Conservation (phyloP, 2,888 invertebrate genomes). For the Plagiodera versicolora region DNA sequence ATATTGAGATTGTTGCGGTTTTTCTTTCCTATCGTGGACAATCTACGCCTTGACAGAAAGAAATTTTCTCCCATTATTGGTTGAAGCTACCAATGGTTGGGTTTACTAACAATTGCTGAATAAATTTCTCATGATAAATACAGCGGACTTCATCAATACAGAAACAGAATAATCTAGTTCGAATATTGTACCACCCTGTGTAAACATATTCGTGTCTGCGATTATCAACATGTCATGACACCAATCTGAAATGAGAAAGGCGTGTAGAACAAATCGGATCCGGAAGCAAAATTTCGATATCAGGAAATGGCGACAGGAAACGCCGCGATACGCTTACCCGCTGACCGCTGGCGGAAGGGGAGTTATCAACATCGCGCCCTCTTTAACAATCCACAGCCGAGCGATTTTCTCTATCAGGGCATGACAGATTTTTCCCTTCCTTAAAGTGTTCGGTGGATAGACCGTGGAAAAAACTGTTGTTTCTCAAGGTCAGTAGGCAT, state of each 20-base stretch:
- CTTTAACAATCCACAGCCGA: conserved; percentile 16
- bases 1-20: no score
- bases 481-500: no score
- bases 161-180: no score
- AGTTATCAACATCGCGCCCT: conserved; percentile 33
- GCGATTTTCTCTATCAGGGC: conserved; percentile 19
- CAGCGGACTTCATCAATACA: no score
- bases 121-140: no score
- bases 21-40: no score
- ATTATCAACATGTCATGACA: neutral
- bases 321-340: conserved; percentile 30
- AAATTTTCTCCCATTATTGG: no score
- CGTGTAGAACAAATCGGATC: neutral
- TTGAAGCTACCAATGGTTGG: no score
- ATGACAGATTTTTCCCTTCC: conserved; percentile 13
- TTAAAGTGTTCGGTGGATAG: neutral
- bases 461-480: neutral
- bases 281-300: neutral
- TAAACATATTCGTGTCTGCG: neutral
- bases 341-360: conserved; percentile 26
- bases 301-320: conserved; percentile 16
- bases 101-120: no score
- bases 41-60: no score
- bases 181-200: neutral
- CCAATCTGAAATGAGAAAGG: neutral